Evolutionary conservation across 2,113 vertebrate species (phyloP).

Genomic region (Oreamnos americanus): DNA sequence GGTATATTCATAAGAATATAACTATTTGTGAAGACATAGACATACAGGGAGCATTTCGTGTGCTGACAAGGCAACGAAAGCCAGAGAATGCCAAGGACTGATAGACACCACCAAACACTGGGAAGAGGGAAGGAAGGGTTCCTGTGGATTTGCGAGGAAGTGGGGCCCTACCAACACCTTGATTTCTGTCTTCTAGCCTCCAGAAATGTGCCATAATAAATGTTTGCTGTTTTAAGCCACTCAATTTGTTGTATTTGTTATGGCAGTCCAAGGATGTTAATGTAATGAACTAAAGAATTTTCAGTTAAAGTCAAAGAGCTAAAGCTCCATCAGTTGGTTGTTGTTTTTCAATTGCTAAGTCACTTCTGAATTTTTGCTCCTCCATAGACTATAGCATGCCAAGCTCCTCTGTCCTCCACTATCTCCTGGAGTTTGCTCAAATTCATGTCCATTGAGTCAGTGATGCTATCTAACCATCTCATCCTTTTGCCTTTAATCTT

Average conservation of each 20-base stretch:
- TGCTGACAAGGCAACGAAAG: not conserved
- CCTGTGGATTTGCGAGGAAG: not conserved
- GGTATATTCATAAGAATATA: not conserved
- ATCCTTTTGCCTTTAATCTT: not conserved
- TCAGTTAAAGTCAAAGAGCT: not conserved
- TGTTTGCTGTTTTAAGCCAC: not conserved
- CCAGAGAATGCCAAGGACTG: no score
- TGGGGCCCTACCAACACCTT: not conserved
- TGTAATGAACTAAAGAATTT: not conserved
- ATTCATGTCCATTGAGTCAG: not conserved
- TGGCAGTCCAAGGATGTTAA: not conserved
- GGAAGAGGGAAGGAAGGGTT: not conserved
- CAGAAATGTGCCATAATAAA: not conserved
- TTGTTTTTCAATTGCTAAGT: not conserved
- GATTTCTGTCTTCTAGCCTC: not conserved
- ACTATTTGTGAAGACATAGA: not conserved
- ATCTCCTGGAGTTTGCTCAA: not conserved
- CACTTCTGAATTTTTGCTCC: not conserved
- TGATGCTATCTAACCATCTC: not conserved
- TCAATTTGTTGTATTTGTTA: not conserved
- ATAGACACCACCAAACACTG: fast-evolving
- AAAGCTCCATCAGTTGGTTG: not conserved
- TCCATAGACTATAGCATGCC: not conserved
- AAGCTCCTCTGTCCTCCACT: not conserved
- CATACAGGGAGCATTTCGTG: not conserved